Evolutionary conservation across 2,888 invertebrate species (phyloP), one percentile per base, ranked within the genome.

Genomic region (Luperina nickerlii): DNA sequence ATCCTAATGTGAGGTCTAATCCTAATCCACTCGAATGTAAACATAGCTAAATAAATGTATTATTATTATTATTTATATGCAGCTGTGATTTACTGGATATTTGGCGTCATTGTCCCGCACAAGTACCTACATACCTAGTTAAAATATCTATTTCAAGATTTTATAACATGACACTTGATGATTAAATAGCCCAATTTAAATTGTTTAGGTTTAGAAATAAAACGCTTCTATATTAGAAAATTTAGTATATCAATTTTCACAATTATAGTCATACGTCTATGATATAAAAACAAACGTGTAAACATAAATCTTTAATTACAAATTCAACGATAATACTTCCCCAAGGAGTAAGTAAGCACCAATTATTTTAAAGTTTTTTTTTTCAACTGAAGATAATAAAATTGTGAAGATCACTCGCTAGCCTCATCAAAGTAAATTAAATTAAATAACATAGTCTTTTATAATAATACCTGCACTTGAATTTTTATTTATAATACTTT

Each of bases 161-260:
- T 51, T 2, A 45, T 45, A 45, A 45, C 45, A 45, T 48, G 13
- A 48, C 48, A 13, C 48, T 48, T 13, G 45, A 45, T 48, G 67
- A 89, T 79, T 89, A 85, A 84, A 85, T 81, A 86, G 51, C 48
- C 13, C 45, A n/a, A 57, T 51, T 38, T 65, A 54, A 60, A 74
- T 42, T 45, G 32, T 42, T 32, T 62, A 85, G 76, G 87, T 82
- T 74, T 71, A 73, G 45, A 92, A 95, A 94, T 94, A 92, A 95
- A 95, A 95, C 92, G 79, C 92, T 74, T 79, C 75, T 90, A 79
- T 93, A 95, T 95, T 96, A 96, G 93, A 96, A 96, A 96, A 95
- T 95, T 95, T 96, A 95, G 96, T 96, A 94, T 95, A 94, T 95
- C 92, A 94, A 93, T 94, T 95, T 95, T 94, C 93, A 95, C 94